Evolutionary conservation across 1,140 invertebrate species (phyloP), one percentile per base, ranked within the genome.

Genomic region (Drosophila elegans): DNA sequence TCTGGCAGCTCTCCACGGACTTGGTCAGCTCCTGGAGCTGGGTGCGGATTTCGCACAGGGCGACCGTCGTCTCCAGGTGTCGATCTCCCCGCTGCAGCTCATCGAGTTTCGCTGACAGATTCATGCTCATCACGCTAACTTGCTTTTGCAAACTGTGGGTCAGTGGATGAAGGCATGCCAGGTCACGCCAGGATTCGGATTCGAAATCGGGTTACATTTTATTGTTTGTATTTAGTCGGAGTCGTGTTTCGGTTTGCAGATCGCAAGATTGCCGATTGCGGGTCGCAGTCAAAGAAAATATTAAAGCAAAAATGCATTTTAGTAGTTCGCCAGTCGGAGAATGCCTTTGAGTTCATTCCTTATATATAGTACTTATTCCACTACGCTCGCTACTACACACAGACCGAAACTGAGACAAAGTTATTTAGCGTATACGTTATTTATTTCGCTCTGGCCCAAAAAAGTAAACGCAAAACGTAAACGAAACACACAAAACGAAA

Each of bases 51-150:
- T 97, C 97, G 93, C 96, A 97, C 90, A 97, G 95, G 75, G 97
- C 97, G 86, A 97, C 96, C 92, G 96, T 97, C 67, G 97, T 97
- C 94, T 97, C 97, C 91, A 97, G 94, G 93, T 97, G 96, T 80
- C 96, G 95, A 94, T 96, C 96, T 93, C 95, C 96, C 81, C 96
- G 94, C 93, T 97, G 96, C 93, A 98, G 95, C 94, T 97, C 96
- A 94, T 97, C 97, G 94, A 98, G 94, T 94, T 97, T 97, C 89
- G 96, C 95, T 93, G 95, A 96, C 94, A 98, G 95, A 95, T 97
- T 97, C 96, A 97, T 97, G 94, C 96, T 97, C 97, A 98, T 98
- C 94, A 97, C 96, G 95, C 96, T 97, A 95, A 97, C 96, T 96
- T 97, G 97, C 95, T 97, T 97, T 95, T 98, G 97, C 94, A 97